These are phyloP conservation scores for Varanus salvator DNA, from an alignment of 2,113 vertebrate species.

Conservation along the genomic window DNA sequence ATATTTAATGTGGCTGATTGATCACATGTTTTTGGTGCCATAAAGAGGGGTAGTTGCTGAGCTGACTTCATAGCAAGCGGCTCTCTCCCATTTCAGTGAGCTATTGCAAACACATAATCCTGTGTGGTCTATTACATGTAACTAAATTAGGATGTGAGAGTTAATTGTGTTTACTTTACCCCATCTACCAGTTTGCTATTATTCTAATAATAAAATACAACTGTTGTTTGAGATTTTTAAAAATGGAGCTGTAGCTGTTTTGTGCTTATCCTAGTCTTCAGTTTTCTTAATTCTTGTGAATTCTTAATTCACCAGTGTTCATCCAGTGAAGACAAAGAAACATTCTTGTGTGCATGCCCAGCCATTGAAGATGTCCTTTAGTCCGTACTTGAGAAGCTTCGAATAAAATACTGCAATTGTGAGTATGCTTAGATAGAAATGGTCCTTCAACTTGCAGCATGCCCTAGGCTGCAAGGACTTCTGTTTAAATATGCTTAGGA, in stretches of 20 bases:
- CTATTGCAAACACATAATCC: constrained; percentile 35
- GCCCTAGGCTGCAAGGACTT: too few species aligned
- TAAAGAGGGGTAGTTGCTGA: background rate
- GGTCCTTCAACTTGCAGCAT: too few species aligned
- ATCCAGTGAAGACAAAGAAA: background rate
- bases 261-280: background rate
- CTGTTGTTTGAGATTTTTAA: background rate
- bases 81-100: constrained; percentile 42
- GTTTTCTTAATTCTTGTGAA: background rate
- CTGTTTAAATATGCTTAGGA: too few species aligned
- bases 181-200: constrained; percentile 19
- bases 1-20: background rate
- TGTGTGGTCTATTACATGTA: constrained; percentile 29
- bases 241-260: background rate
- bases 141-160: constrained; percentile 21
- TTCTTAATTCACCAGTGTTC: background rate
- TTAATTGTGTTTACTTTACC: background rate
- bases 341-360: background rate
- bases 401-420: too few species aligned
- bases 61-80: constrained; percentile 16
- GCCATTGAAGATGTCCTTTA: background rate
- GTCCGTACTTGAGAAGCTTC: background rate
- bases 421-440: too few species aligned
- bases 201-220: constrained; percentile 11
- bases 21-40: background rate